These are phyloP conservation scores for Teinopalpus imperialis DNA, from an alignment of 2,888 invertebrate species.

Conservation along the genomic window DNA sequence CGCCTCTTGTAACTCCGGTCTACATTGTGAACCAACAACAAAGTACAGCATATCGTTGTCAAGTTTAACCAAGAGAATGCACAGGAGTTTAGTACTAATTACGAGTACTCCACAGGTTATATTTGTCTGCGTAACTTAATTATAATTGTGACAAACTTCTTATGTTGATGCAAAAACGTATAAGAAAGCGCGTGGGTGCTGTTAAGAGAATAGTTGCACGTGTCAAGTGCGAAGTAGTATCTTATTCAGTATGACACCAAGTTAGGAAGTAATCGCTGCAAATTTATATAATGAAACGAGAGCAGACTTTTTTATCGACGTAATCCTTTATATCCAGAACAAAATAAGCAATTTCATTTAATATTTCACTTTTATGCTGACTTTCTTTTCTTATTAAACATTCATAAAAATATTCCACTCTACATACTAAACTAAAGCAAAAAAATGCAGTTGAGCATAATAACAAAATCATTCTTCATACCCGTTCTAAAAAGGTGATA, in stretches of 20 bases:
- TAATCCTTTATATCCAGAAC: no score
- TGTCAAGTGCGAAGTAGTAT: neutral
- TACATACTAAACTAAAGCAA: no score
- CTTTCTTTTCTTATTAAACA: no score
- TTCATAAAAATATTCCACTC: no score
- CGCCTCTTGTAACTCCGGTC: constrained; percentile 18
- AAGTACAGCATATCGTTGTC: constrained; percentile 5
- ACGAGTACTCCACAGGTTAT: neutral
- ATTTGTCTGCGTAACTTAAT: neutral
- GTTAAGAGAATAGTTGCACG: constrained; percentile 1
- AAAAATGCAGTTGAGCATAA: no score
- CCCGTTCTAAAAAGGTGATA: no score
- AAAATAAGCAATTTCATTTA: no score
- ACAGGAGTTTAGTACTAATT: neutral
- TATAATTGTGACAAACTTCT: constrained; percentile 10
- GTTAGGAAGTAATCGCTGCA: no score
- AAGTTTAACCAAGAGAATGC: neutral
- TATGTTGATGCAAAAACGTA: constrained; percentile 13
- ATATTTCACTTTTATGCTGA: no score
- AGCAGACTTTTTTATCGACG: no score
- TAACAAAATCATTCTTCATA: no score
- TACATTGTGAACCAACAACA: constrained; percentile 13
- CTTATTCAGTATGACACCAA: neutral
- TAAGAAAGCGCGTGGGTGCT: constrained; percentile 10
- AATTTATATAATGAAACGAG: no score